Base-by-base conservation (phyloP, 2,797 vertebrate species). In the Megaceryle alcyon region DNA sequence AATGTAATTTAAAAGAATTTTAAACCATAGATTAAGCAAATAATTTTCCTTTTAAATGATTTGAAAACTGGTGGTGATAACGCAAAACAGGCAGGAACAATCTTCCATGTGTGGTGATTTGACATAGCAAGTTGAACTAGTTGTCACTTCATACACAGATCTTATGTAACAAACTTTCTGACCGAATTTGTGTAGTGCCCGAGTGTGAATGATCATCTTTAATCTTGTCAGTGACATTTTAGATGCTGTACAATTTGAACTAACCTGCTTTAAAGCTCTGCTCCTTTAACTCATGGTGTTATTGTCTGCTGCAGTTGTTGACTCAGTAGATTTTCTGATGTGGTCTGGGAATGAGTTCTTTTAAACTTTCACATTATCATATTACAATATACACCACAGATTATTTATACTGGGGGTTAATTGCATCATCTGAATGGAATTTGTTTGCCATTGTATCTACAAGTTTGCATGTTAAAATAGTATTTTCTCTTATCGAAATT, bases 391-490 rank as follows among this genome's bases (percentile, higher is more conserved):
- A 97, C 61, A 94, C 94, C 82, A 78, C 92, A 72, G 88, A 97
- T 96, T 97, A 97, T 97, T 97, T 98, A 96, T 95, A 96, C 92
- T 98, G 73, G 95, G 91, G 88, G 92, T 97, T 97, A 96, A 96
- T 98, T 97, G 95, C 96, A 97, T 98, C 96, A 98, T 97, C 94
- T 96, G 80, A 93, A 60, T 97, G 96, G 98, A 98, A 98, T 98
- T 98, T 78, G 43, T 94, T 97, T 96, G 96, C 92, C 94, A 97
- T 94, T 93, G 88, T 97, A 96, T 97, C 92, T 89, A 85, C 78
- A 95, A 96, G 91, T 87, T 95, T 91, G 73, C 93, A 86, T 95
- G 92, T 86, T 88, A 97, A 96, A 92, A 86, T 82, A 68, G 35
- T 87, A 48, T 95, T 96, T 94, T 94, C 51, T 94, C 60, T 84